Evolutionary conservation across 2,113 vertebrate species (phyloP), one percentile per base, ranked within the genome.

Genomic region (Amphiprion percula): DNA sequence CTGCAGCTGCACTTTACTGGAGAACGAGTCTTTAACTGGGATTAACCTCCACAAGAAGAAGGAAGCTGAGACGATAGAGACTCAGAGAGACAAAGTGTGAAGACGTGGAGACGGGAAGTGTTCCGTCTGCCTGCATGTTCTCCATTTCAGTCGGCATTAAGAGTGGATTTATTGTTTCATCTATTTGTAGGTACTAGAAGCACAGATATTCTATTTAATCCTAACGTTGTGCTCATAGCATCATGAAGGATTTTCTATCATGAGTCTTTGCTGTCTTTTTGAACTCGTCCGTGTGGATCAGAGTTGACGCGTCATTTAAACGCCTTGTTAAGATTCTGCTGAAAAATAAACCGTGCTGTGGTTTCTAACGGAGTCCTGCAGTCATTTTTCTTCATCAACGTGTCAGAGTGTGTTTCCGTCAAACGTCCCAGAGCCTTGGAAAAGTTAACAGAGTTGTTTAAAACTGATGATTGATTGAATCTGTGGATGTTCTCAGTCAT

Each of bases 1-100:
- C 77, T 66, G 91, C 80, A 87, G 74, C 77, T 66, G 91, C 80
- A 88, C 88, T 89, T 92, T 89, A 78, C 62, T 63, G 44, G 66
- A 62, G 21, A 21, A 21, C 1, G 21, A 21, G 21, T 21, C 21
- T 21, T 64, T 79, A 85, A 82, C 24, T 21, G 21, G 28, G 28
- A 5, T 30, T 30, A 4, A 30, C 28, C 28, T 44, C 6, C 17
- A n/a, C 7, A 52, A 1, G 8, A 9, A 37, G 33, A 37, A 6
- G 6, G 33, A 37, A 37, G 33, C 26, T 26, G 26, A 26, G 26
- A 26, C 24, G 8, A 10, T 26, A 47, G 19, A 24, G 19, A 11
- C 19, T 14, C 16, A 19, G 39, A 26, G 28, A 17, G 37, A 30
- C 30, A 4, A 6, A 41, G 10, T 41, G 2, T 41, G 39, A 41